Base-by-base conservation (phyloP, 1,140 invertebrate species). In the Palaemon carinicauda region DNA sequence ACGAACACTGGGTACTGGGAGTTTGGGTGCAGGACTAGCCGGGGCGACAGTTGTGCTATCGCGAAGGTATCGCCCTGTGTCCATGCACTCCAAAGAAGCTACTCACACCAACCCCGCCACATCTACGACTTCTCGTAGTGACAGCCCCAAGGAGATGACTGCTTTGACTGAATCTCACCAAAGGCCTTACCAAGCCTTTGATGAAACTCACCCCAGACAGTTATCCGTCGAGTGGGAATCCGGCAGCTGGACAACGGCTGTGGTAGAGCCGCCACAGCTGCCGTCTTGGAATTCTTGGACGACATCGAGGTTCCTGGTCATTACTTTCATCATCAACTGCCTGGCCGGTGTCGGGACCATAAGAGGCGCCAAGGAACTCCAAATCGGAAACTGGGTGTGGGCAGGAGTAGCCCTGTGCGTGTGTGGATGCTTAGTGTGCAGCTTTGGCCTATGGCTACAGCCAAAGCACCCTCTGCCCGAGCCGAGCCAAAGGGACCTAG, bases 381-480 rank as follows among this genome's bases (percentile, higher is more conserved):
- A 73, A 5, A 82, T 82, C 41, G 84, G 84, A 1, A 24, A 78
- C 80, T 83, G 80, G 87, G 87, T 81, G 65, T 82, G 80, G 65
- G 87, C 80, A 31, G 87, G 87, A 9, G 87, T 82, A 19, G 87
- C 77, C 3, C 73, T 88, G 74, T 88, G 87, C 31, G 81, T 79
- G n/a, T 53, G 87, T 50, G 87, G 87, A 21, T 88, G 87, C 65
- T 7, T 88, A 14, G 87, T 88, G 60, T 82, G 87, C n/a, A 75
- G 73, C 21, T 80, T 82, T 19, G 87, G 87, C 2, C 56, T 88
- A 14, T 88, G 80, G 87, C 75, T 88, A 3, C 87, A 88, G 60
- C 87, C 87, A 1, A 56, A 60, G 29, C 74, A 88, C 52, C 80
- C 81, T 31, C 53, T 71, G 17, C 87, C 71, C 15, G 17, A 74